These are phyloP conservation scores for Plagodis pulveraria DNA, from an alignment of 2,888 invertebrate species.

Conservation along the genomic window DNA sequence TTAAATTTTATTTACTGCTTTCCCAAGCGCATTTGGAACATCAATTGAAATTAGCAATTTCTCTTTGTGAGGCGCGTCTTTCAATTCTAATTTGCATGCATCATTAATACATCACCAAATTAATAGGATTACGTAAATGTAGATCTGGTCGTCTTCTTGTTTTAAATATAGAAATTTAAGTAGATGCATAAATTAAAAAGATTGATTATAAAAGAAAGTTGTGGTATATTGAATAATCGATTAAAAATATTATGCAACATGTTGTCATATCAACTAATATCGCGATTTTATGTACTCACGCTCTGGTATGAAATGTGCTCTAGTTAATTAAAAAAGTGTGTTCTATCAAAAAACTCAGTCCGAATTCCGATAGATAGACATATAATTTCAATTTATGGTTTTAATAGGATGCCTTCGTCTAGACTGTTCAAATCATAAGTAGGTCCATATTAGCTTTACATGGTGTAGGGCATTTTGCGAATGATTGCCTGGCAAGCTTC, in stretches of 20 bases:
- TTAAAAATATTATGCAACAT: slow-evolving; percentile 34
- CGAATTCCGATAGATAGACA: too few relatives aligned
- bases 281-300: background rate
- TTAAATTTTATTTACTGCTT: background rate
- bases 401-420: too few relatives aligned
- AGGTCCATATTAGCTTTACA: too few relatives aligned
- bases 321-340: background rate
- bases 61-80: slow-evolving; percentile 11
- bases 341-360: background rate
- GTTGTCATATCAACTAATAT: background rate
- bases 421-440: too few relatives aligned
- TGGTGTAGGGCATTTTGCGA: too few relatives aligned
- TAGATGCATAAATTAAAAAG: slow-evolving; percentile 27
- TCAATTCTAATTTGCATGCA: slow-evolving; percentile 22
- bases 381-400: too few relatives aligned
- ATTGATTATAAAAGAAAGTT: slow-evolving; percentile 42
- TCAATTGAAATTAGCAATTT: slow-evolving; percentile 12
- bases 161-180: slow-evolving; percentile 20
- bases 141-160: slow-evolving; percentile 22
- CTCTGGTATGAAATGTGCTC: background rate
- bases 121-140: slow-evolving; percentile 37
- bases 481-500: too few relatives aligned
- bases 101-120: slow-evolving; percentile 25
- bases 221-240: slow-evolving; percentile 27
- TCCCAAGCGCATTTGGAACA: slow-evolving; percentile 5